phyloP scores from a whole-genome alignment of 2,888 invertebrate genomes.

The Alcis repandata region DNA sequence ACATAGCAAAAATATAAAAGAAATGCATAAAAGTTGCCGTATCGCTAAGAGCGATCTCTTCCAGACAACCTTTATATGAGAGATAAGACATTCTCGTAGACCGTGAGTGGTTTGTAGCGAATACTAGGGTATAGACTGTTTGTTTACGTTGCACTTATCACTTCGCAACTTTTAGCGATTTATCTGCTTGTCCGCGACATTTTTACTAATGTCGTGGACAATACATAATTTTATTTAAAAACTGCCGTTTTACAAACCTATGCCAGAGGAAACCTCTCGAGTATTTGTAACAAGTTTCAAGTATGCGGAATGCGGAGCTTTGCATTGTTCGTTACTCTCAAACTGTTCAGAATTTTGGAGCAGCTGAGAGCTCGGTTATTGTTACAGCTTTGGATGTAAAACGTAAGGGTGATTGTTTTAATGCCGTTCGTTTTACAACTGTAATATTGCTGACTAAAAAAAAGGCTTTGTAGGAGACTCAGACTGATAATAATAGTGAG shows the following conservation, averaged over 20 bases:
- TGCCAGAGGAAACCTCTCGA: background rate
- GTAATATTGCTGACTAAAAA: too few species aligned
- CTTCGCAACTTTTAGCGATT: too few species aligned
- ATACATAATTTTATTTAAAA: background rate
- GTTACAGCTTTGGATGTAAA: conserved; percentile 17
- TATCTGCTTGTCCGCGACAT: background rate
- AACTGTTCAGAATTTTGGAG: conserved; percentile 14
- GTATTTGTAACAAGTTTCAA: conserved; percentile 15
- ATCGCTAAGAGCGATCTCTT: too few species aligned
- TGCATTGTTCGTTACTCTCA: conserved; percentile 11
- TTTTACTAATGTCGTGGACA: background rate
- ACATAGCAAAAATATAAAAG: too few species aligned
- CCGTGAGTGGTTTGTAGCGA: too few species aligned
- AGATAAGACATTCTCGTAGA: too few species aligned
- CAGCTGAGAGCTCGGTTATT: conserved; percentile 20
- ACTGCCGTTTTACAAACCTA: background rate
- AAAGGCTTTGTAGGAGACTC: too few species aligned
- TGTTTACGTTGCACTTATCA: too few species aligned
- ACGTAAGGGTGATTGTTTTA: conserved; percentile 14
- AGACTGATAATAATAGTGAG: too few species aligned
- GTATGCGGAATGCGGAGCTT: background rate
- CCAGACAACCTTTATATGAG: too few species aligned
- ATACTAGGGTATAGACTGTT: too few species aligned
- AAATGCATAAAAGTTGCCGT: too few species aligned
- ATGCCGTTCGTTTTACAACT: background rate